A percentile compares a stretch with the other conserved stretches of the same genome.
phyloP scores from a whole-genome alignment of 2,797 vertebrate species.

The Pseudochirops corinnae region DNA sequence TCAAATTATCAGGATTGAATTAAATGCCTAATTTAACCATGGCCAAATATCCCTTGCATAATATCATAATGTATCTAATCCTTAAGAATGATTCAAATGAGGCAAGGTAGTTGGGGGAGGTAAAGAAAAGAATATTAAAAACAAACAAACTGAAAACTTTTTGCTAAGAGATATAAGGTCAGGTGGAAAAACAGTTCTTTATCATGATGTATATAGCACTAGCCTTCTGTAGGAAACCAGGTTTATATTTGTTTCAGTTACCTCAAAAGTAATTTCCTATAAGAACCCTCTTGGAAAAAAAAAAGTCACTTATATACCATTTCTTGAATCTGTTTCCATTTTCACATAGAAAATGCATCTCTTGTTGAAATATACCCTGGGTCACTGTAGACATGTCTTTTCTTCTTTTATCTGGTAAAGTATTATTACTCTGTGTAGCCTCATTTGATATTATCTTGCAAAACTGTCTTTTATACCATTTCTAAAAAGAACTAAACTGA shows the following conservation, averaged over 20 bases:
- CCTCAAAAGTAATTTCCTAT: conserved; percentile 50
- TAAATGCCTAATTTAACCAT: conserved; percentile 25
- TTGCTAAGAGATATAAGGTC: not conserved
- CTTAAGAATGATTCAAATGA: conserved; percentile 29
- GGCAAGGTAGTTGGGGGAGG: conserved; percentile 35
- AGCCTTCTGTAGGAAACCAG: conserved; percentile 55
- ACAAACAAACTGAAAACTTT: conserved; percentile 33
- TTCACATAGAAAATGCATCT: conserved; percentile 60
- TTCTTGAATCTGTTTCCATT: conserved; percentile 45
- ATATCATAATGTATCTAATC: conserved; percentile 42
- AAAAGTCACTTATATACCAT: not conserved
- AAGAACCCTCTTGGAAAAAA: conserved; percentile 55
- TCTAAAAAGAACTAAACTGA: conserved; percentile 53
- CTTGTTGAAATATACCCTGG: conserved; percentile 66
- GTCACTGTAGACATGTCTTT: conserved; percentile 69
- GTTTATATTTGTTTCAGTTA: conserved; percentile 25
- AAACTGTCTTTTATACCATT: conserved; percentile 72
- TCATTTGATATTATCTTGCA: conserved; percentile 56
- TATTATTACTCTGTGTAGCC: conserved; percentile 60
- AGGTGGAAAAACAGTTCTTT: conserved; percentile 41
- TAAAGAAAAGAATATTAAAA: conserved; percentile 22
- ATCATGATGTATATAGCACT: conserved; percentile 1
- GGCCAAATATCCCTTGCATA: not conserved
- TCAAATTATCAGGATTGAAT: conserved; percentile 3
- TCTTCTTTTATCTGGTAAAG: conserved; percentile 77